Evolutionary conservation across 2,888 invertebrate genomes (phyloP).

Genomic region (Macroteleia sp.): DNA sequence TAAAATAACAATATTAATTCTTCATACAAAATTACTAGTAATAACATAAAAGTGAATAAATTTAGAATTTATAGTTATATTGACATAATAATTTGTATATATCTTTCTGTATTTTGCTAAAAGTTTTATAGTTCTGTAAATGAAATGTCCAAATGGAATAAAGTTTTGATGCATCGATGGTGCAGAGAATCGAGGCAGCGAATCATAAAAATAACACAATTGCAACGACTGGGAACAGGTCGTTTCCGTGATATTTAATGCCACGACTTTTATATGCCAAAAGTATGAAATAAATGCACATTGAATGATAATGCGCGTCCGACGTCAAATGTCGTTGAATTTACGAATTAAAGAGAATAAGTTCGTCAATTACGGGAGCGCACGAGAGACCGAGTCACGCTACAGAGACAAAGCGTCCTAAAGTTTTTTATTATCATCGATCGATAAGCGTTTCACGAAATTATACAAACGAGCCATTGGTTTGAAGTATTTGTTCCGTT

Average conservation of each 20-base stretch:
- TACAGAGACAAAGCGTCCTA: constrained; percentile 33
- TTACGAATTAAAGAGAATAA: constrained; percentile 47
- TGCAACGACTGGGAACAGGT: constrained; percentile 14
- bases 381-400: constrained; percentile 48
- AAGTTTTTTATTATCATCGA: constrained; percentile 21
- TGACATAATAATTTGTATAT: too few relatives aligned
- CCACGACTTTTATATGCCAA: constrained; percentile 32
- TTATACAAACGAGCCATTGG: too few relatives aligned
- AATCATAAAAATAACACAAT: constrained; percentile 8
- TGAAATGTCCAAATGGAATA: constrained; percentile 25
- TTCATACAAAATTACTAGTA: too few relatives aligned
- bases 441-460: constrained; percentile 17
- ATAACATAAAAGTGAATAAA: too few relatives aligned
- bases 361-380: constrained; percentile 39
- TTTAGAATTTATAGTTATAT: too few relatives aligned
- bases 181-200: neutral
- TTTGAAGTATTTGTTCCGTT: too few relatives aligned
- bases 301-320: constrained; percentile 48
- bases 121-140: too few relatives aligned
- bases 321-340: constrained; percentile 55
- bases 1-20: too few relatives aligned
- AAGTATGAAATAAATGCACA: constrained; percentile 46
- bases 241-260: constrained; percentile 41
- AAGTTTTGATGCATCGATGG: constrained; percentile 40
- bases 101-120: too few relatives aligned